Conservation (phyloP, 2,888 invertebrate species). For the Dryobotodes eremita region DNA sequence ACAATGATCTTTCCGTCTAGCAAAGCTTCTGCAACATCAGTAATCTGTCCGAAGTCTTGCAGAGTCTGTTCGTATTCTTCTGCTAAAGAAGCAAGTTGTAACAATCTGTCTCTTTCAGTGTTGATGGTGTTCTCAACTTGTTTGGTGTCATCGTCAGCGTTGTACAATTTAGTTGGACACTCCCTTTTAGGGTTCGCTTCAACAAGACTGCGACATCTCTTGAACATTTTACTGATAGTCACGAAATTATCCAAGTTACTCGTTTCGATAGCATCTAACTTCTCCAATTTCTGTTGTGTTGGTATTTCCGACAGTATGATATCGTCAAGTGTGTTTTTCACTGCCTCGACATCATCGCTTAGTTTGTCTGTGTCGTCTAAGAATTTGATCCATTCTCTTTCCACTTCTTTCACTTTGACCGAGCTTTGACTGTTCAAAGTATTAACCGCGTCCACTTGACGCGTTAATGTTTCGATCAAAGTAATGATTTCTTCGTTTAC, state of each 20-base stretch:
- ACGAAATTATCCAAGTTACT: constrained; percentile 92
- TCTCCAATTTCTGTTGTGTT: constrained; percentile 92
- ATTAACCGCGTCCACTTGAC: constrained; percentile 93
- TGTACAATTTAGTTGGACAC: constrained; percentile 92
- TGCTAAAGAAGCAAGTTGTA: constrained; percentile 94
- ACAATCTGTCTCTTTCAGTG: constrained; percentile 93
- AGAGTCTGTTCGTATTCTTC: constrained; percentile 97
- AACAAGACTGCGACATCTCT: constrained; percentile 91
- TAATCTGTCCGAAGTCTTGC: constrained; percentile 96
- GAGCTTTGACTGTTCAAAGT: constrained; percentile 90
- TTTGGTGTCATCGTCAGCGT: constrained; percentile 92
- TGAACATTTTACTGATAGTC: constrained; percentile 91
- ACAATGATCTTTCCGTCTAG: constrained; percentile 95
- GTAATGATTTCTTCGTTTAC: constrained; percentile 93
- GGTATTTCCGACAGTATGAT: constrained; percentile 92
- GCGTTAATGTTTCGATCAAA: constrained; percentile 91
- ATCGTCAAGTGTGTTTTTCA: constrained; percentile 89
- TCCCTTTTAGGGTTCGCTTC: constrained; percentile 93
- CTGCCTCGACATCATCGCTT: constrained; percentile 86
- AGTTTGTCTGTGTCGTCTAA: constrained; percentile 91
- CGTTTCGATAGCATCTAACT: constrained; percentile 93
- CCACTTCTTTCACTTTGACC: constrained; percentile 88
- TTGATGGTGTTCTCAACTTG: constrained; percentile 93
- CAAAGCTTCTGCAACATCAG: constrained; percentile 95
- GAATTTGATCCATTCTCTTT: constrained; percentile 94